phyloP scores from a whole-genome alignment of 2,113 vertebrate species.

The Dicrurus megarhynchus region DNA sequence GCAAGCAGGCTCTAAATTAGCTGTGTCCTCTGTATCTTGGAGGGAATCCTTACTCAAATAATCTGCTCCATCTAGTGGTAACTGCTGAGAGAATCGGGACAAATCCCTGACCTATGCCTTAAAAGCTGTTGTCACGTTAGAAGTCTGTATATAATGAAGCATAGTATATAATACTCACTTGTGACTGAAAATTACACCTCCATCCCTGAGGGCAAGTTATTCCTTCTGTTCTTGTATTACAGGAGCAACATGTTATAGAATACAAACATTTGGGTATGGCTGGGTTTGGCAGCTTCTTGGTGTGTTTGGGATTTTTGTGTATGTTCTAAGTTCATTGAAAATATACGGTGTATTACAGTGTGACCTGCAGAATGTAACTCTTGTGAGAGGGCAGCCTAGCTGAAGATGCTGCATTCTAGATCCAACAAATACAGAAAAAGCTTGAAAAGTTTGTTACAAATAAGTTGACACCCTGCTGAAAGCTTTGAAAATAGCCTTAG shows the following conservation, averaged over 20 bases:
- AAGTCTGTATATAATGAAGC: background rate
- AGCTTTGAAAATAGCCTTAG: background rate
- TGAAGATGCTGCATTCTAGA: background rate
- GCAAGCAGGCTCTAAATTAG: background rate
- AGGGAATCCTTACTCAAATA: background rate
- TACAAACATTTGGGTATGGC: background rate
- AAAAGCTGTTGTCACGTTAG: background rate
- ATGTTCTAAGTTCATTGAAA: background rate
- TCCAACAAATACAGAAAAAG: background rate
- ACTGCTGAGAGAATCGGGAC: background rate
- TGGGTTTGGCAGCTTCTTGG: background rate
- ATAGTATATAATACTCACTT: background rate
- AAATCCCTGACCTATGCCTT: background rate
- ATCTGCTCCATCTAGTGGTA: conserved; percentile 43
- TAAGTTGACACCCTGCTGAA: background rate
- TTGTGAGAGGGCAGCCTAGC: background rate
- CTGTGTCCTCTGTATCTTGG: background rate
- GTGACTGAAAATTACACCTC: background rate
- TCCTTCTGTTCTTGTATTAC: background rate
- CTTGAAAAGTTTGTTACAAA: background rate
- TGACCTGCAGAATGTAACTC: background rate
- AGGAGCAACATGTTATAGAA: background rate
- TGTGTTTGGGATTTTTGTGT: background rate
- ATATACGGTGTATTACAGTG: background rate
- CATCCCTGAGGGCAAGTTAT: background rate